These are phyloP conservation scores for Archegozetes longisetosus DNA, from an alignment of 1,140 invertebrate genomes.

Conservation along the genomic window DNA sequence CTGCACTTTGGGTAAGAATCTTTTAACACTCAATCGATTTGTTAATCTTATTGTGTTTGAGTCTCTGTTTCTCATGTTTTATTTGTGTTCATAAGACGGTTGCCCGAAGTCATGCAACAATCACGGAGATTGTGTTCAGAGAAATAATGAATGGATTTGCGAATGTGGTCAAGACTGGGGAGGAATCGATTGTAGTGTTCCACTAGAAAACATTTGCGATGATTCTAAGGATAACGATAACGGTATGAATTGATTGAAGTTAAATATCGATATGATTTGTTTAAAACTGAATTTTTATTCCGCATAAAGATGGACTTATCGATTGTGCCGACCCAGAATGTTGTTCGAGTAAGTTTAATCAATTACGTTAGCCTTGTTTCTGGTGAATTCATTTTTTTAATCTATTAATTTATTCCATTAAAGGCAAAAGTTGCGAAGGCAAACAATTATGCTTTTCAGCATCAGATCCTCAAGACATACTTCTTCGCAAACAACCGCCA, in stretches of 20 bases:
- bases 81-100: constrained; percentile 52
- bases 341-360: constrained; percentile 43
- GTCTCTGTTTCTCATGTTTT: constrained; percentile 45
- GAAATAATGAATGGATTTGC: constrained; percentile 78
- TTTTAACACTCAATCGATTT: not conserved
- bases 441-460: constrained; percentile 85
- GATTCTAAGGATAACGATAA: constrained; percentile 91
- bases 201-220: constrained; percentile 75
- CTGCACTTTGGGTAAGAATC: constrained; percentile 27
- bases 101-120: constrained; percentile 67
- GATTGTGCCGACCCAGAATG: constrained; percentile 95
- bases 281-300: not conserved
- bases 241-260: constrained; percentile 43
- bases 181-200: constrained; percentile 72
- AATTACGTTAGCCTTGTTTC: not conserved
- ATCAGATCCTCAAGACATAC: constrained; percentile 84
- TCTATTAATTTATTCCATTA: not conserved
- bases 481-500: constrained; percentile 84
- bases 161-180: constrained; percentile 80
- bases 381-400: not conserved
- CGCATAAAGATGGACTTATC: constrained; percentile 67
- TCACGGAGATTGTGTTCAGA: constrained; percentile 36
- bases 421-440: constrained; percentile 52
- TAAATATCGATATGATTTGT: constrained; percentile 42
- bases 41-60: not conserved